Evolutionary conservation across 2,888 invertebrate species (phyloP).

Genomic region (Sesia bembeciformis): DNA sequence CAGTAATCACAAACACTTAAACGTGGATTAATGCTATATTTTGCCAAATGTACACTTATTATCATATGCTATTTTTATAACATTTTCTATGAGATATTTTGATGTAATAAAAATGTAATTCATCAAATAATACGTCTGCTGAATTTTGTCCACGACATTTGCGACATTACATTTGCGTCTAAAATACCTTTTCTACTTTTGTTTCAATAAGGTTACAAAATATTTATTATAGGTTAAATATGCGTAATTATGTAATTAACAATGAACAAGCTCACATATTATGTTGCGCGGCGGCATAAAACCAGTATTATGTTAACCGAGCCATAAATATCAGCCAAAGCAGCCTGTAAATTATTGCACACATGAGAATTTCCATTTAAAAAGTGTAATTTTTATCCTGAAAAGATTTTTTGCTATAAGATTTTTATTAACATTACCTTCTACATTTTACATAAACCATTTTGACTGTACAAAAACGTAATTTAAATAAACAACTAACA

Average conservation of each 20-base stretch:
- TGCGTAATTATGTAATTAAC: neutral
- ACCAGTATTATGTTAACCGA: conserved; percentile 43
- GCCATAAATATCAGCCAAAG: conserved; percentile 50
- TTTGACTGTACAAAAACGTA: neutral
- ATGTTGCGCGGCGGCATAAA: conserved; percentile 32
- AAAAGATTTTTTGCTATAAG: neutral
- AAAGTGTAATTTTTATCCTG: neutral
- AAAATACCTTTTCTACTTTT: too few species aligned
- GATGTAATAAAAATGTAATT: too few species aligned
- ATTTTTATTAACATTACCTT: neutral
- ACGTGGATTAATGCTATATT: too few species aligned
- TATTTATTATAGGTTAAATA: neutral
- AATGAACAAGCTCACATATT: neutral
- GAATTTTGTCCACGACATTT: too few species aligned
- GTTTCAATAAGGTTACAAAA: neutral
- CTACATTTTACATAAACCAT: too few species aligned
- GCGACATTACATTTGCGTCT: too few species aligned
- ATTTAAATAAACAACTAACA: conserved; percentile 26
- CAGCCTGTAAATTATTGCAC: conserved; percentile 46
- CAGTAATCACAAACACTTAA: too few species aligned
- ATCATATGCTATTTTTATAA: too few species aligned
- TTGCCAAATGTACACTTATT: too few species aligned
- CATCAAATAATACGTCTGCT: too few species aligned
- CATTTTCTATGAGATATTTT: too few species aligned
- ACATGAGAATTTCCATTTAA: conserved; percentile 32